Base-by-base conservation (phyloP, 2,113 vertebrate species). In the Psammodynastes pulverulentus region DNA sequence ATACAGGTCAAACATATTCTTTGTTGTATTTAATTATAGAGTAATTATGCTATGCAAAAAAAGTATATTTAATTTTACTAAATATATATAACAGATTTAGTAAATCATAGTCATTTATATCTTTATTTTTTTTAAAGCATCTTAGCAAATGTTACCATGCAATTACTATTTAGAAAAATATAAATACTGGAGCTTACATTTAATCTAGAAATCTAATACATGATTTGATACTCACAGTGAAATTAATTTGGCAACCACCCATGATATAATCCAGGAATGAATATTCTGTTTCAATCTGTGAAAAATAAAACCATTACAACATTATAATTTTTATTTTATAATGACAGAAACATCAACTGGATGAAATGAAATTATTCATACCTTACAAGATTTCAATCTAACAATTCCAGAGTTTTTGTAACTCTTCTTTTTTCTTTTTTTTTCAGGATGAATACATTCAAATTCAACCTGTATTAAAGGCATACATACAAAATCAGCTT, bases 381-480 rank as follows among this genome's bases (percentile, higher is more conserved):
- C 99, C 98, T 98, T 98, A 96, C 98, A 99, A 86, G 93, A 97
- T 94, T 98, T 99, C 91, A 99, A 95, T 90, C 93, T 96, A 62
- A 99, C 92, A 72, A 98, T 97, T 49, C 98, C 99, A 48, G 98
- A 99, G 95, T 99, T 99, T 96, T 98, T 99, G 94, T 99, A 99
- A 96, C 94, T 98, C 96, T 98, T 99, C 97, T 99, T 99, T 95
- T 99, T 99, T 97, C 98, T 98, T 94, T 98, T 98, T 93, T 99
- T 99, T 91, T 99, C 98, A 4, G 98, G 98, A 94, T 99, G 98
- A 95, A 99, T 96, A 93, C 99, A 99, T 91, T 99, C 98, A 95
- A 98, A 99, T 67, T 98, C 96, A 89, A 98, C 97, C 98, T 99
- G 92, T 7, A 90, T n/a, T 23, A 89, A 96, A 92, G 58, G 58